A percentile compares a stretch with the other conserved stretches of the same genome.
Conservation (phyloP, 1,140 invertebrate species). For the Drosophila melanica region DNA sequence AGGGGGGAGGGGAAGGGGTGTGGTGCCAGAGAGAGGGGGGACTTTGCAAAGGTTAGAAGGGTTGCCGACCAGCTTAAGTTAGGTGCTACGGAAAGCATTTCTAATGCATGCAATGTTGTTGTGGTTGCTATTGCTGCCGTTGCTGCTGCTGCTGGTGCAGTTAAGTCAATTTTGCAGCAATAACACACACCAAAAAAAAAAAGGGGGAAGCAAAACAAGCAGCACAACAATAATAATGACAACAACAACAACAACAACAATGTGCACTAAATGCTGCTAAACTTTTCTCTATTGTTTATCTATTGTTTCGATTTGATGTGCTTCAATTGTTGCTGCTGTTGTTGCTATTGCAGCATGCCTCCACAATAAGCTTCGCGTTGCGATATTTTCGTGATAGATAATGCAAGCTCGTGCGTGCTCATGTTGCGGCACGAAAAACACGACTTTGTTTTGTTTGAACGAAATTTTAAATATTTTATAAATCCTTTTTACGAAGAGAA, state of each 20-base stretch:
- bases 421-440: no score
- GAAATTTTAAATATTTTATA: no score
- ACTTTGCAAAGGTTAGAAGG: background rate
- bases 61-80: conserved; percentile 20
- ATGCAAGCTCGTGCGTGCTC: no score
- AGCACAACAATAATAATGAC: conserved; percentile 38
- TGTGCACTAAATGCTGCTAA: conserved; percentile 75
- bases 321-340: conserved; percentile 14
- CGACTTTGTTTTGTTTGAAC: no score
- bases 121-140: conserved; percentile 47
- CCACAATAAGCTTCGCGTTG: background rate
- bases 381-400: background rate
- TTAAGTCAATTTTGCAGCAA: conserved; percentile 71
- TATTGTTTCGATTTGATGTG: conserved; percentile 25
- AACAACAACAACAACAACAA: conserved; percentile 58
- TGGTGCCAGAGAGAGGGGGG: background rate
- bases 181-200: conserved; percentile 19
- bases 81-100: conserved; percentile 42
- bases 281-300: conserved; percentile 54
- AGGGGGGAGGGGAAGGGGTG: background rate
- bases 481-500: no score
- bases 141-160: conserved; percentile 67
- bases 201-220: conserved; percentile 5
- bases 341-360: conserved; percentile 9
- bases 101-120: conserved; percentile 49